Percentiles rank a stretch among this genome's conserved stretches.
Conservation (phyloP, 1,140 invertebrate species). For the Cyrtorhinus lividipennis region DNA sequence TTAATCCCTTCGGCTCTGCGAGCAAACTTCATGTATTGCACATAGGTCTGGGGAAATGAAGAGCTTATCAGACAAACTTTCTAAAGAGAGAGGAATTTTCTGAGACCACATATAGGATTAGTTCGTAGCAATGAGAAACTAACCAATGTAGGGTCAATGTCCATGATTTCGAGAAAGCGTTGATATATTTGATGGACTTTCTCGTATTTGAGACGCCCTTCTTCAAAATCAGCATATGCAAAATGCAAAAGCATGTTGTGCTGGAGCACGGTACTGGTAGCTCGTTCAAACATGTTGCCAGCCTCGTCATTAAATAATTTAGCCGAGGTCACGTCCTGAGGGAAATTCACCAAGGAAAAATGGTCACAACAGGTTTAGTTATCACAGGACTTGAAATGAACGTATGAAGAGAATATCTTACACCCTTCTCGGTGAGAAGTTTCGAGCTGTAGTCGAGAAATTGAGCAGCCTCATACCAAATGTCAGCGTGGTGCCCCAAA, state of each 20-base stretch:
- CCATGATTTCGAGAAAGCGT: conserved; percentile 70
- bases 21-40: conserved; percentile 99
- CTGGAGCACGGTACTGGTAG: conserved; percentile 66
- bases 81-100: background rate
- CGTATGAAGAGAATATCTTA: conserved; percentile 30
- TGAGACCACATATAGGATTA: background rate
- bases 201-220: conserved; percentile 88
- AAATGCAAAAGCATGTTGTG: conserved; percentile 92
- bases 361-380: background rate
- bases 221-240: conserved; percentile 97
- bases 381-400: background rate
- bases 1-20: conserved; percentile 95
- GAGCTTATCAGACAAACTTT: too few relatives aligned
- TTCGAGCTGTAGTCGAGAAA: conserved; percentile 90
- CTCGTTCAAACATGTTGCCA: conserved; percentile 83
- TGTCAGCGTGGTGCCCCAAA: conserved; percentile 91
- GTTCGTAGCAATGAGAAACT: too few relatives aligned
- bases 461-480: conserved; percentile 97
- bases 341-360: conserved; percentile 4
- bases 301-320: conserved; percentile 89
- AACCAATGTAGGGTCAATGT: conserved; percentile 89
- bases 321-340: conserved; percentile 73
- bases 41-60: conserved; percentile 56
- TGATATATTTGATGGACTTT: conserved; percentile 97
- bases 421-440: conserved; percentile 84